Evolutionary conservation across 2,113 vertebrate genomes (phyloP).

Genomic region (Pogonocichla stellata): DNA sequence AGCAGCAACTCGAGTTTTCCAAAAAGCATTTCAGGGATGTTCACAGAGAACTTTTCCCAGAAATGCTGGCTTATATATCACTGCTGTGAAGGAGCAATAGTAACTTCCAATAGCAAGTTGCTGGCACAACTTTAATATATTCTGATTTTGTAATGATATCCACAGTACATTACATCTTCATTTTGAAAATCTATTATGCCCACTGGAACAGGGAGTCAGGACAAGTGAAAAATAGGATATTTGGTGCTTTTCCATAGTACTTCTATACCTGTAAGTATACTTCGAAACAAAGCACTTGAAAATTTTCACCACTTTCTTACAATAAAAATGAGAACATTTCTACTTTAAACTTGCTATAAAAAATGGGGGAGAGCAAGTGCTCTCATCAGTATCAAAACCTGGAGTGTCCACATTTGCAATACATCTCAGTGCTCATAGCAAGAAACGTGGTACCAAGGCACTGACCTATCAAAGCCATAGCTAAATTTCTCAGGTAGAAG

Average conservation of each 20-base stretch:
- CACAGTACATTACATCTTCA: background rate
- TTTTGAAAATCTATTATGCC: background rate
- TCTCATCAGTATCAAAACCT: background rate
- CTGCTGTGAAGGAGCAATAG: background rate
- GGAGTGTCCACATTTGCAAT: background rate
- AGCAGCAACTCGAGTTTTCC: background rate
- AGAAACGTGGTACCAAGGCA: background rate
- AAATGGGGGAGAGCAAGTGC: background rate
- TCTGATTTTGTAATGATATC: slow-evolving; percentile 5
- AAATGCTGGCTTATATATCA: background rate
- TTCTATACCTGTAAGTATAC: background rate
- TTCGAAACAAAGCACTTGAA: background rate
- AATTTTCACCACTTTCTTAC: background rate
- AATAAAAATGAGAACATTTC: background rate
- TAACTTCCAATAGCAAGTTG: background rate
- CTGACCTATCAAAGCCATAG: background rate
- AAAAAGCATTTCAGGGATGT: background rate
- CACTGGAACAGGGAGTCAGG: background rate
- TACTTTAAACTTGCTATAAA: background rate
- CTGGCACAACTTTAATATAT: background rate
- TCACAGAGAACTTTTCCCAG: slow-evolving; percentile 4
- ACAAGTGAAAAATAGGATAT: background rate
- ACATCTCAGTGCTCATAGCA: background rate
- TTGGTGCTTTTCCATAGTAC: background rate
- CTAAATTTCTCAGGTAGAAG: background rate